Evolutionary conservation across 2,113 vertebrate genomes (phyloP), one percentile per base, ranked within the genome.

Genomic region (Trichechus manatus): DNA sequence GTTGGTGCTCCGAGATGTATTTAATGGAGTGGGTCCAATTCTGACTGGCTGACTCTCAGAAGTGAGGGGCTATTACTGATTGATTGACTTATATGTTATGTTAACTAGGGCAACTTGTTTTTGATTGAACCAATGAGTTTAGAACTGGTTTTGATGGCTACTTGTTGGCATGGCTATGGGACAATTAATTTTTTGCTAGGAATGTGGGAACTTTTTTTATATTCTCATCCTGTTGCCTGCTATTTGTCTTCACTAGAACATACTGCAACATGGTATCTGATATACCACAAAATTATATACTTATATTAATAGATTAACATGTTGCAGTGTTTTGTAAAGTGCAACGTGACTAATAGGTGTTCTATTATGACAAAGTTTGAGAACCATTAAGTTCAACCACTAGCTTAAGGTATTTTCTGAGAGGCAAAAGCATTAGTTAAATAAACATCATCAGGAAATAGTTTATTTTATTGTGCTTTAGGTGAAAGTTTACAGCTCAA

Each of bases 241-340:
- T 95, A 33, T 70, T 75, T 94, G 39, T 81, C 89, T 96, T 92
- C 29, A 86, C 63, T 63, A 81, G n/a, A 88, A 79, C 44, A 68
- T 22, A 89, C 2, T 59, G 11, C 25, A 86, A 85, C 44, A 72
- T 83, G 31, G 17, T 42, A 83, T 72, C 79, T 86, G 50, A 92
- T 81, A 56, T 14, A 63, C 56, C n/a, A 64, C 22, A 86, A 77
- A 74, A 63, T 91, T 22, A 42, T 31, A 5, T 91, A 61, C 68
- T 75, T 82, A 31, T 66, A 42, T 93, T 50, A 88, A 39, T 64
- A 68, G 23, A 29, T 53, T 22, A 84, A 27, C 61, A 53, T 92
- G 77, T 42, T 59, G 6, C 44, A 17, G 42, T 77, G 33, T 92
- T 93, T 91, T 88, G 23, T 75, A 78, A 93, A 70, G 66, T 39